A percentile compares a stretch with the other conserved stretches of the same genome.
These are phyloP conservation scores for Vireo altiloquus DNA, from an alignment of 2,113 vertebrate species.

Conservation along the genomic window DNA sequence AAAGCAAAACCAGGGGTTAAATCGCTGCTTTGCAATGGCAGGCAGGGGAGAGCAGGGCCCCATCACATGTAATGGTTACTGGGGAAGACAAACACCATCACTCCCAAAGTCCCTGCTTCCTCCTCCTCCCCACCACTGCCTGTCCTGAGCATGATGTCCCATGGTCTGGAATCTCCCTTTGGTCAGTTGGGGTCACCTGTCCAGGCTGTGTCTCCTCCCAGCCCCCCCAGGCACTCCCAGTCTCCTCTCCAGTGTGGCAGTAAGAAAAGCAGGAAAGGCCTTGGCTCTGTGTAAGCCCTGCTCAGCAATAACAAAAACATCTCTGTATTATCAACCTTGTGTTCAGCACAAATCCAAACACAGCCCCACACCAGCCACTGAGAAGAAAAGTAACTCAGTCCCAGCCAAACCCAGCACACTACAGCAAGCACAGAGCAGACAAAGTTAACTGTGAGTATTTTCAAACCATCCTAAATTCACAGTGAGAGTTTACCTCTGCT, in stretches of 20 bases:
- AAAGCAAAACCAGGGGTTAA: neutral
- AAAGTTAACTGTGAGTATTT: neutral
- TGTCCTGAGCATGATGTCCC: neutral
- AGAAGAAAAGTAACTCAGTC: neutral
- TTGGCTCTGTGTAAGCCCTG: neutral
- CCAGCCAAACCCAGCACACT: neutral
- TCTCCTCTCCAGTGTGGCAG: neutral
- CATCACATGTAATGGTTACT: too few relatives aligned
- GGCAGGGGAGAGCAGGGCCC: neutral
- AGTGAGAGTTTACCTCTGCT: neutral
- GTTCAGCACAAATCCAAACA: neutral
- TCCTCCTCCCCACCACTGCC: neutral
- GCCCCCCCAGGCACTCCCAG: fast-evolving
- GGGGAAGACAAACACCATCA: neutral
- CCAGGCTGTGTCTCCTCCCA: neutral
- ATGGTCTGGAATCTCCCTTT: neutral
- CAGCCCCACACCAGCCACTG: neutral
- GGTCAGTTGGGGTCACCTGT: neutral
- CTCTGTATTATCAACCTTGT: neutral
- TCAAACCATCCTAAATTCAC: neutral
- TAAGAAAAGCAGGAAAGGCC: neutral
- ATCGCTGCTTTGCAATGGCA: neutral
- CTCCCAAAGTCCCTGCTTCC: fast-evolving
- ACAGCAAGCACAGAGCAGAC: neutral
- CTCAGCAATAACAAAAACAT: neutral